Base-by-base conservation (phyloP, 2,888 invertebrate genomes). In the Linnaemya vulpina region DNA sequence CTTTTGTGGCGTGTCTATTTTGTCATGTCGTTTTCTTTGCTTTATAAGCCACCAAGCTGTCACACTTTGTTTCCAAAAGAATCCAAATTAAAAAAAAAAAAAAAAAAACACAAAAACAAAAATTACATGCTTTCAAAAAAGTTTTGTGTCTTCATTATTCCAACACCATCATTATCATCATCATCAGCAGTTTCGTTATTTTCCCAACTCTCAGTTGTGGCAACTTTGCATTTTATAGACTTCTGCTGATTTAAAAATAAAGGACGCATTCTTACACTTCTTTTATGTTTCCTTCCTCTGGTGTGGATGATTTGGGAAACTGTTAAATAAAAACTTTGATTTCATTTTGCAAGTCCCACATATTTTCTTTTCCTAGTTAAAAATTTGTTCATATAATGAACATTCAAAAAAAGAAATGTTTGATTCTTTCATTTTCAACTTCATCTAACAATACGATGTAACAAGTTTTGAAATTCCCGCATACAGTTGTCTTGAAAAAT, bases 61-160 rank as follows among this genome's bases (percentile, higher is more conserved):
- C 85, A 82, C 82, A 82, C 79, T 75, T 75, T 78, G 78, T 67
- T 79, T 80, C n/a, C 53, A 70, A 70, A 83, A 25, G 68, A 65
- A 35, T 35, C 35, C 22, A 63, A 63, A 63, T 63, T 49, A 49
- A 43, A 22, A 25, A 46, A 17, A 51, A 20, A 68, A 63, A n/a
- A 60, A 40, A 35, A n/a, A 25, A 55, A 35, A 46, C 25, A 25
- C 5, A 9, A 3, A 7, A 62, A 20, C 51, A 90, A 89, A 91
- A 91, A 90, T 89, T 90, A 90, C 90, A 90, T 89, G 91, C 90
- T 90, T 90, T 90, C 88, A 88, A 88, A 88, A 90, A 90, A 90
- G 90, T 89, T 90, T 90, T 91, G 89, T 88, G 89, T 89, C 91
- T 90, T 90, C 89, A 91, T 91, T 90, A 91, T 91, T 90, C 89